Conservation (phyloP, 1,140 invertebrate genomes). For the Triops cancriformis region DNA sequence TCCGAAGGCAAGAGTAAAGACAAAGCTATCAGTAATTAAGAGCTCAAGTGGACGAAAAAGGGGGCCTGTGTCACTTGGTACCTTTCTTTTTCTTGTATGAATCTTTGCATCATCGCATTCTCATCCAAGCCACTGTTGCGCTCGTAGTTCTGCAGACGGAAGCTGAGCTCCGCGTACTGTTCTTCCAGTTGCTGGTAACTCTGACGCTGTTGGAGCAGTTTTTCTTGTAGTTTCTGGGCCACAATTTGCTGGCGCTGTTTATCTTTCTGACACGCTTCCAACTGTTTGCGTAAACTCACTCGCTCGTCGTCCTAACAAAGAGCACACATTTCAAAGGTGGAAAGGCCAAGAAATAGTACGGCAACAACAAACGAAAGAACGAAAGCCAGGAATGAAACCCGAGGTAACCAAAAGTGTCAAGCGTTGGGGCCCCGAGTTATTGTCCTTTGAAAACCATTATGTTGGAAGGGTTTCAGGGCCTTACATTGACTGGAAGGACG, state of each 20-base stretch:
- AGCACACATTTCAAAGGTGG: neutral
- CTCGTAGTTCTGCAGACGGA: neutral
- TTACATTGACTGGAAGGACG: neutral
- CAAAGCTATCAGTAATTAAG: too few relatives aligned
- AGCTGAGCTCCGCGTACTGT: neutral
- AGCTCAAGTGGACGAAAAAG: too few relatives aligned
- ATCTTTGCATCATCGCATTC: conserved; percentile 1
- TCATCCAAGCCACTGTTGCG: neutral
- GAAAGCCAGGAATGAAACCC: too few relatives aligned
- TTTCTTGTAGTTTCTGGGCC: neutral
- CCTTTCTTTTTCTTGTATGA: conserved; percentile 1
- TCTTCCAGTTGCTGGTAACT: neutral
- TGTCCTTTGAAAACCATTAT: neutral
- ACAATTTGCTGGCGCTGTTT: neutral
- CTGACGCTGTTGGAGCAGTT: neutral
- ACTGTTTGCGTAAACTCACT: neutral
- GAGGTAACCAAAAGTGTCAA: too few relatives aligned
- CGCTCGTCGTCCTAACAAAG: neutral
- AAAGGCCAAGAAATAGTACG: neutral
- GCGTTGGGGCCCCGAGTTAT: too few relatives aligned
- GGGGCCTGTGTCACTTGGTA: neutral
- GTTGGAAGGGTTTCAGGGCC: neutral
- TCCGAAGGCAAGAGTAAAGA: too few relatives aligned
- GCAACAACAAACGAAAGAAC: too few relatives aligned
- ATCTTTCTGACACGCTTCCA: neutral